Evolutionary conservation across 1,140 invertebrate genomes (phyloP).

Genomic region (Capitella teleta): DNA sequence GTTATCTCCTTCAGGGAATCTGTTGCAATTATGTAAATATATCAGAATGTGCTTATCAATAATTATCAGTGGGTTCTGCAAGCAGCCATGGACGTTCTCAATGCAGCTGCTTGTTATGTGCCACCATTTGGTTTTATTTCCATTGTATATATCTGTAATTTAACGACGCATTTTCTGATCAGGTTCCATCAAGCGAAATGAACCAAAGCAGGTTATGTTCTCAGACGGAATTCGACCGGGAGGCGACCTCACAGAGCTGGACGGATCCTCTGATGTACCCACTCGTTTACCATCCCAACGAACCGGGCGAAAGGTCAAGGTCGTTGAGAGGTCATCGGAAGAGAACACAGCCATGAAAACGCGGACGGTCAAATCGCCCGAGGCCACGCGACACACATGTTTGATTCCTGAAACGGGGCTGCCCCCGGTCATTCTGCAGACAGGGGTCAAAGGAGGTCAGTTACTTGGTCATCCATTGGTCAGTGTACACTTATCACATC

Average conservation of each 20-base stretch:
- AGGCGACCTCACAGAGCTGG: slow-evolving; percentile 71
- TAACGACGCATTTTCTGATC: too few species aligned
- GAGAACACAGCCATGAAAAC: slow-evolving; percentile 4
- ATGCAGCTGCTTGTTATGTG: too few species aligned
- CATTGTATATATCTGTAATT: too few species aligned
- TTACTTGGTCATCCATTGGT: too few species aligned
- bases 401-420: slow-evolving; percentile 1
- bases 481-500: too few species aligned
- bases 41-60: too few species aligned
- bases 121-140: too few species aligned
- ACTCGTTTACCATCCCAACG: slow-evolving; percentile 17
- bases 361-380: background rate
- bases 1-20: too few species aligned
- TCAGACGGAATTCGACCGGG: slow-evolving; percentile 83
- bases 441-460: slow-evolving; percentile 22
- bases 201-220: slow-evolving; percentile 71
- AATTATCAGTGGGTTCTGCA: too few species aligned
- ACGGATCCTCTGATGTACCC: slow-evolving; percentile 17
- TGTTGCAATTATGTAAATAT: too few species aligned
- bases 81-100: too few species aligned
- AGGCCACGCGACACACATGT: background rate
- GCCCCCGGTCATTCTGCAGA: slow-evolving; percentile 16
- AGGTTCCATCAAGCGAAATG: background rate
- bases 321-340: slow-evolving; percentile 4
- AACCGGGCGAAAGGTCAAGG: slow-evolving; percentile 12